A percentile compares a stretch with the other conserved stretches of the same genome.
Evolutionary conservation across 2,797 vertebrate species (phyloP).

Genomic region (Darevskia mixta): DNA sequence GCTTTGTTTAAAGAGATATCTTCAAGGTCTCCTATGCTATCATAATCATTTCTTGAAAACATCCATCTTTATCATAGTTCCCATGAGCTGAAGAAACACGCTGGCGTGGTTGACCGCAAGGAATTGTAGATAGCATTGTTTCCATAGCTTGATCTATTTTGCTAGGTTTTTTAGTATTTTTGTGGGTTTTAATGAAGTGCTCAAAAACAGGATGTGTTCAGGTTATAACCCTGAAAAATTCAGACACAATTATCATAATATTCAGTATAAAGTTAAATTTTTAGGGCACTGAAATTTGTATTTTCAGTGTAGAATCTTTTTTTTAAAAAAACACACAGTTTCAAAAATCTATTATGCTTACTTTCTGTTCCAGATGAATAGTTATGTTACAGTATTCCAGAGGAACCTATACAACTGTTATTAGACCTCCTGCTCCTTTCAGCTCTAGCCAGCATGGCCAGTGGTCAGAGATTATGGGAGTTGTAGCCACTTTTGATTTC

Average conservation of each 20-base stretch:
- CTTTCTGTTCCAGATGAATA: accelerated
- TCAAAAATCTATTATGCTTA: not conserved
- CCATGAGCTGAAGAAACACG: slow-evolving; percentile 29
- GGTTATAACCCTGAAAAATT: not conserved
- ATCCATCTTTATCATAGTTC: slow-evolving; percentile 68
- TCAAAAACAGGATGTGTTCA: accelerated
- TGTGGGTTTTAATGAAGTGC: not conserved
- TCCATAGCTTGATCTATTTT: not conserved
- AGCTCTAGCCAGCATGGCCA: not conserved
- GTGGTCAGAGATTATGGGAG: not conserved
- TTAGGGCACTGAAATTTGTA: not conserved
- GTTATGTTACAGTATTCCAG: not conserved
- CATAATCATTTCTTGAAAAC: slow-evolving; percentile 58
- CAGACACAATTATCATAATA: accelerated
- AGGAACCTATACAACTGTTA: not conserved
- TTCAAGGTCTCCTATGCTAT: slow-evolving; percentile 59
- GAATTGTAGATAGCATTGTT: slow-evolving; percentile 28
- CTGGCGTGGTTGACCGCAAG: not conserved
- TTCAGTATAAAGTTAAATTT: accelerated
- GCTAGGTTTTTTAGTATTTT: not conserved
- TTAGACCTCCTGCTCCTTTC: not conserved
- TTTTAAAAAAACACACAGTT: not conserved
- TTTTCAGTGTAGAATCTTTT: accelerated
- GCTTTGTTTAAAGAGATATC: slow-evolving; percentile 59
- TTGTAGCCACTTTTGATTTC: too few relatives aligned